A percentile compares a stretch with the other conserved stretches of the same genome.
Conservation (phyloP, 2,113 vertebrate genomes). For the Eudyptes chrysolophus region DNA sequence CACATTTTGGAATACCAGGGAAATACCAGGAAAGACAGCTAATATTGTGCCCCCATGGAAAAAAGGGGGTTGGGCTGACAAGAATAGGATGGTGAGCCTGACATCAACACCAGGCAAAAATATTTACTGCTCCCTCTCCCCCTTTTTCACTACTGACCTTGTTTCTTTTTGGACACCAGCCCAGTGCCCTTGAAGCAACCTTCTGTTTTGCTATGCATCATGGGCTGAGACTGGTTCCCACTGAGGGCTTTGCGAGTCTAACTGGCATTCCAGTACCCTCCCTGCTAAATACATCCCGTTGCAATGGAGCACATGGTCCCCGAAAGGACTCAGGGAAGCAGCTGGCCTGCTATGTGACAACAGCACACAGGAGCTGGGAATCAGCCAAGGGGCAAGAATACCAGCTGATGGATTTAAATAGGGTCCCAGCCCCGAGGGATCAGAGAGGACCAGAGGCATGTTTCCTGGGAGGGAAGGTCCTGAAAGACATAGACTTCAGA, state of each 20-base stretch:
- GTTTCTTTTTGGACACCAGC: constrained; percentile 4
- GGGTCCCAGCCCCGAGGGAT: neutral
- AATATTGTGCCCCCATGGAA: neutral
- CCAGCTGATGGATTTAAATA: constrained; percentile 18
- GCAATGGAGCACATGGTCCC: neutral
- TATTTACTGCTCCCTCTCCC: neutral
- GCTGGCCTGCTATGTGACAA: constrained; percentile 16
- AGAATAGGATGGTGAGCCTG: constrained; percentile 22
- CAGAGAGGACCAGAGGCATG: neutral
- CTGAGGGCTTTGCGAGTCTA: neutral
- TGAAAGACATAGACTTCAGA: neutral
- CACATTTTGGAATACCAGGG: neutral
- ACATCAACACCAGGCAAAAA: constrained; percentile 2
- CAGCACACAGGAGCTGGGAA: neutral
- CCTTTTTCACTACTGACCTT: constrained; percentile 6
- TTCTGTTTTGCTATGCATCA: neutral
- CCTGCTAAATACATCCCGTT: neutral
- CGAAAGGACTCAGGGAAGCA: neutral
- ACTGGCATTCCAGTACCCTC: constrained; percentile 6
- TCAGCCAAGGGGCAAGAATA: neutral
- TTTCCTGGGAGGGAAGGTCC: neutral
- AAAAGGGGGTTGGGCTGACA: neutral
- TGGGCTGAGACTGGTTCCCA: neutral
- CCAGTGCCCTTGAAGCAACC: neutral
- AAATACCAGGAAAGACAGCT: constrained; percentile 30